Conservation (phyloP, 2,888 invertebrate genomes). For the Lasioglossum morio region DNA sequence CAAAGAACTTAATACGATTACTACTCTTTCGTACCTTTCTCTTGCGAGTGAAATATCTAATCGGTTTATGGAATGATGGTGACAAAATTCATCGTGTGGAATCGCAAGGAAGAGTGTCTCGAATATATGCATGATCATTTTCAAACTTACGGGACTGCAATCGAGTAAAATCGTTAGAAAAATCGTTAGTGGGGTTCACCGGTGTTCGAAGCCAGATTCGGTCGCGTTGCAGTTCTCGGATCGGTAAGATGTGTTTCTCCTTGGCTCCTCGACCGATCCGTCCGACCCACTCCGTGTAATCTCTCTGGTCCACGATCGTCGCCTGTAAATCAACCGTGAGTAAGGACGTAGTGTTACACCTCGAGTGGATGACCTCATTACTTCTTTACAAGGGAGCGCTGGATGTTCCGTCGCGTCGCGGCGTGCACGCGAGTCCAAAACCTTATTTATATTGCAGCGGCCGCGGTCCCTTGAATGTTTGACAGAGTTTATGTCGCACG, state of each 20-base stretch:
- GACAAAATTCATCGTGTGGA: neutral
- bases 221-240: neutral
- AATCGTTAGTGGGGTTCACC: neutral
- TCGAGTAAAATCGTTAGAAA: neutral
- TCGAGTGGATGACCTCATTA: conserved; percentile 61
- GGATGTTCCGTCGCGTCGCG: conserved; percentile 19
- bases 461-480: conserved; percentile 59
- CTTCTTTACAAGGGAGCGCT: conserved; percentile 45
- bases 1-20: neutral
- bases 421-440: conserved; percentile 47
- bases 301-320: conserved; percentile 11
- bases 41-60: neutral
- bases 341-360: conserved; percentile 44
- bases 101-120: neutral
- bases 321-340: conserved; percentile 51
- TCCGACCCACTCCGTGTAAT: conserved; percentile 9
- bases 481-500: conserved; percentile 67
- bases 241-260: neutral
- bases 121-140: neutral
- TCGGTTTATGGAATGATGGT: neutral
- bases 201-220: neutral
- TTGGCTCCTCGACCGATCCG: neutral
- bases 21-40: neutral
- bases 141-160: too few species aligned
- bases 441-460: conserved; percentile 65